Base-by-base conservation (phyloP, 2,888 invertebrate genomes). In the Machimus atricapillus region DNA sequence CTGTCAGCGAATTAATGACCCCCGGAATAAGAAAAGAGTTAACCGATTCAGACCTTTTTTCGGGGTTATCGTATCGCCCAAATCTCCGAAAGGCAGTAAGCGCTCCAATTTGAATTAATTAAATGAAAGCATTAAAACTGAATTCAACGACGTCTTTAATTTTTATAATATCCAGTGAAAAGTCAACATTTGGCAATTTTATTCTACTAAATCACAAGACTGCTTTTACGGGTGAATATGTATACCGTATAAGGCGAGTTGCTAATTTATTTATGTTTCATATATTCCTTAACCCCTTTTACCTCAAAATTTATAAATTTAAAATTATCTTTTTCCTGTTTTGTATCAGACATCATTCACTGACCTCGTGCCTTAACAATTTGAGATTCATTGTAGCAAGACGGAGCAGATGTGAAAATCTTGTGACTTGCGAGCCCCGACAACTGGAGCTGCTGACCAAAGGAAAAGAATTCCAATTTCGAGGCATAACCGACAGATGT, bases 391-490 rank as follows among this genome's bases (percentile, higher is more conserved):
- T 82, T 82, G 82, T 82, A 34, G 56, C 82, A 82, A 76, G 66
- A 86, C 74, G 34, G 19, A 46, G 86, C 86, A 77, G 86, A 77
- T 86, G 86, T 37, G 40, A 40, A 2, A 34, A 14, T 77, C 31
- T 85, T 66, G 40, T 16, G 85, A 66, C 27, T 73, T 40, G 7
- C 40, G 37, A 34, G 58, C 31, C 23, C 52, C 43, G 56, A 43
- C 43, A 40, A 78, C 43, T 46, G 40, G 46, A 85, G 16, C 66
- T 66, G 66, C 23, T 34, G 27, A 46, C 40, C 19, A 43, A 40
- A 76, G 73, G 43, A 43, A 73, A 85, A 85, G 58, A 86, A 66
- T 77, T 52, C 77, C 76, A 73, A 86, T 86, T 85, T 77, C 76
- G 77, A 52, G 31, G 31, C 19, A 76, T 37, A 85, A n/a, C 34